Percentiles rank a stretch among this genome's conserved stretches.
Conservation (phyloP, 1,140 invertebrate genomes). For the Homalodisca vitripennis region DNA sequence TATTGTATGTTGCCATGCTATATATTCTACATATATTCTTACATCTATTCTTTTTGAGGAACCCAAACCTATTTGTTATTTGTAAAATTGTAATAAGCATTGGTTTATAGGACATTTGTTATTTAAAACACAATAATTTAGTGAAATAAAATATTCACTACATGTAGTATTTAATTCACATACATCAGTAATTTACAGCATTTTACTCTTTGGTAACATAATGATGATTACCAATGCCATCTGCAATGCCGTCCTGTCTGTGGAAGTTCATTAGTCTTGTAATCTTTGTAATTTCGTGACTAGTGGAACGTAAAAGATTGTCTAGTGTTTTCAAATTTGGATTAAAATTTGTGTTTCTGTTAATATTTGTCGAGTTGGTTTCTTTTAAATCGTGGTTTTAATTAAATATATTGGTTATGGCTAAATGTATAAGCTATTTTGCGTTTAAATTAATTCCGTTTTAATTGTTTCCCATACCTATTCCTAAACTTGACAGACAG, state of each 20-base stretch:
- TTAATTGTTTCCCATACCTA: conserved; percentile 22
- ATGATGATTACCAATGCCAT: conserved; percentile 12
- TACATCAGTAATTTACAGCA: neutral
- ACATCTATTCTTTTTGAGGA: too few relatives aligned
- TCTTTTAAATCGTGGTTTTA: conserved; percentile 19
- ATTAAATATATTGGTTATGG: neutral
- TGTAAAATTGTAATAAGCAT: too few relatives aligned
- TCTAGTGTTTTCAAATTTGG: conserved; percentile 9
- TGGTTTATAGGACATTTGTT: too few relatives aligned
- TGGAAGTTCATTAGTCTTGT: conserved; percentile 40
- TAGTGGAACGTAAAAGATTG: conserved; percentile 29
- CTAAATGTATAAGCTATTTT: neutral
- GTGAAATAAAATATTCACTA: too few relatives aligned
- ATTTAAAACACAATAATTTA: too few relatives aligned
- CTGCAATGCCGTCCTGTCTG: conserved; percentile 11
- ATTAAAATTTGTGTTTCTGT: neutral
- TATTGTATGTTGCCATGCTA: too few relatives aligned
- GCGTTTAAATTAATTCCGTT: conserved; percentile 7
- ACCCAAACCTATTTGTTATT: too few relatives aligned
- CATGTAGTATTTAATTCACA: too few relatives aligned
- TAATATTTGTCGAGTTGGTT: neutral
- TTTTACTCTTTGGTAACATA: conserved; percentile 4
- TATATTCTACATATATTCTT: too few relatives aligned
- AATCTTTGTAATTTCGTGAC: conserved; percentile 31
- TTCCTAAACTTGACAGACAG: conserved; percentile 17